phyloP scores from a whole-genome alignment of 2,113 vertebrate genomes.

The Pampusana beccarii region DNA sequence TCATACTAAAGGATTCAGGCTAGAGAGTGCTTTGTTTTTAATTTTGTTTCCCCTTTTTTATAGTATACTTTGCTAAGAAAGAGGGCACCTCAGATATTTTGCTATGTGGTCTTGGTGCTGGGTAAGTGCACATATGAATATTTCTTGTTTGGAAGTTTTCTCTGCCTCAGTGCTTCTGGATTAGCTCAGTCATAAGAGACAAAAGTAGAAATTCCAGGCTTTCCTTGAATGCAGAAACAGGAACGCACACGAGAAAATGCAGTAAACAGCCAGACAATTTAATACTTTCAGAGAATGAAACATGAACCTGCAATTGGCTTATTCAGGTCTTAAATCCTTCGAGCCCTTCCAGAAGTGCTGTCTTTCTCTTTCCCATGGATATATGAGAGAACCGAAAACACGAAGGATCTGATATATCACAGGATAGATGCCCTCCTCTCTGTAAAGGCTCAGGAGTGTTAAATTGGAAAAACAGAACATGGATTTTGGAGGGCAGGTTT shows the following conservation, averaged over 20 bases:
- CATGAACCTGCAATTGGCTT: neutral
- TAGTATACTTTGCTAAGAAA: slow-evolving; percentile 80
- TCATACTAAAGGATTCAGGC: neutral
- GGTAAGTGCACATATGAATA: slow-evolving; percentile 78
- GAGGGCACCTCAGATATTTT: slow-evolving; percentile 84
- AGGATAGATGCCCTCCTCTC: neutral
- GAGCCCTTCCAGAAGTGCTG: neutral
- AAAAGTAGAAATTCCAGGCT: neutral
- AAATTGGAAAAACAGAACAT: neutral
- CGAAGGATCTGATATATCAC: neutral
- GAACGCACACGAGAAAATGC: neutral
- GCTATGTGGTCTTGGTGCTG: slow-evolving; percentile 87
- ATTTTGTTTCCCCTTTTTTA: neutral
- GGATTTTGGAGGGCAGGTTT: neutral
- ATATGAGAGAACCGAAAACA: neutral
- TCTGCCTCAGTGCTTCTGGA: neutral
- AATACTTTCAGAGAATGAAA: neutral
- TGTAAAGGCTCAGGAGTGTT: neutral
- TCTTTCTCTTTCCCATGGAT: neutral
- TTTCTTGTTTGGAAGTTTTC: neutral
- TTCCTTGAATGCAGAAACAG: neutral
- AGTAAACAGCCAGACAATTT: neutral
- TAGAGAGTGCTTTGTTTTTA: neutral
- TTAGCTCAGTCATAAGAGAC: neutral
- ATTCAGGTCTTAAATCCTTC: neutral